Conservation (phyloP, 2,113 vertebrate species). For the Apodemus sylvaticus region DNA sequence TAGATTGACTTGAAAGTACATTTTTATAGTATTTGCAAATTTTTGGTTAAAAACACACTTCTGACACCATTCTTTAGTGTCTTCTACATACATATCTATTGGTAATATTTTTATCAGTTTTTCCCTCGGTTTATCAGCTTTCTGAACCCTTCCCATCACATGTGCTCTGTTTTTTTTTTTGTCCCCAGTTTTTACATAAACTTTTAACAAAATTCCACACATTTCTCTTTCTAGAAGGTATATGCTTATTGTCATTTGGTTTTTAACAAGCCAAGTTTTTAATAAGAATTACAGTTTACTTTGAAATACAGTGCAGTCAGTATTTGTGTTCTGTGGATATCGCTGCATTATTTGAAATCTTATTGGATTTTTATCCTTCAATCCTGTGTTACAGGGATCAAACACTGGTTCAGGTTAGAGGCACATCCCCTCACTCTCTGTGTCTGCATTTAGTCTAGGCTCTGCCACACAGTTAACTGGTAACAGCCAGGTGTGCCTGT, state of each 20-base stretch:
- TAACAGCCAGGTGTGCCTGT: too few relatives aligned
- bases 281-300: background rate
- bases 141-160: background rate
- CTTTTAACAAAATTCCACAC: background rate
- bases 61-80: background rate
- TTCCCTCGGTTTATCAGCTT: background rate
- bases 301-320: background rate
- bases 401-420: background rate
- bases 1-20: background rate
- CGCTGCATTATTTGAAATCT: background rate
- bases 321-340: background rate
- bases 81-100: too few relatives aligned
- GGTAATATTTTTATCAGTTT: background rate
- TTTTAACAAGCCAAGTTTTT: too few relatives aligned
- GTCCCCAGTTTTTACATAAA: background rate
- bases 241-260: background rate
- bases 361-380: background rate
- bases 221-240: background rate
- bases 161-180: too few relatives aligned
- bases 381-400: background rate
- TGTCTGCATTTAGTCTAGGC: too few relatives aligned
- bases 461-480: too few relatives aligned
- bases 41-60: background rate
- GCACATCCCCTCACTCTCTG: background rate
- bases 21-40: background rate